Evolutionary conservation across 2,113 vertebrate genomes (phyloP), one percentile per base, ranked within the genome.

Genomic region (Hyla sarda): DNA sequence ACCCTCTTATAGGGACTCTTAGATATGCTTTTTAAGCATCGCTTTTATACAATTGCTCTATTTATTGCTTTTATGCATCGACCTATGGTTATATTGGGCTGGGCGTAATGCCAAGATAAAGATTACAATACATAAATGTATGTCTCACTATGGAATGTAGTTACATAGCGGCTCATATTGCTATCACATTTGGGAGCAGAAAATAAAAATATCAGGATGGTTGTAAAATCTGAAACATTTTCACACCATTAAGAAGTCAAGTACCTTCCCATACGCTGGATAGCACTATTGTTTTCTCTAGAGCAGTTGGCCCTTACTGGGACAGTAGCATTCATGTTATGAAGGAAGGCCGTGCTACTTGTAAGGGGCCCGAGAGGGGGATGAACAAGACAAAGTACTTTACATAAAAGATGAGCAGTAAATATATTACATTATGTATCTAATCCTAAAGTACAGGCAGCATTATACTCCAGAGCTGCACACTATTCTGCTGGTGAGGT

Each of bases 231-330:
- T 5, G 9, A 71, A 71, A 28, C 9, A 69, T 41, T 71, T 41
- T 71, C 67, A 71, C 67, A 71, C 67, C 67, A 71, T 71, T 71
- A 41, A 41, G 34, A 71, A 71, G 16, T 69, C 65, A 69, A 69
- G 65, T 71, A 12, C 34, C 17, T 71, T 41, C 67, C 67, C 67
- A 71, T 69, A 34, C 0, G 23, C 34, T 41, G 32, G 19, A 6
- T 2, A 10, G 32, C 3, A 9, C 32, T 34, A 34, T 69, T 34
- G 32, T 69, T 28, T 67, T 16, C 28, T 16, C 25, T 69, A 21
- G 4, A 69, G 3, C 67, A 71, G 32, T 71, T 41, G 34, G 67
- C 34, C 67, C 21, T 71, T 41, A 41, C 32, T 11, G 67, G 19
- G 5, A 71, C 67, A 41, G 67, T 71, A 71, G 34, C 67, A 23